Evolutionary conservation across 2,888 invertebrate species (phyloP).

Genomic region (Pyrrhosoma nymphula): DNA sequence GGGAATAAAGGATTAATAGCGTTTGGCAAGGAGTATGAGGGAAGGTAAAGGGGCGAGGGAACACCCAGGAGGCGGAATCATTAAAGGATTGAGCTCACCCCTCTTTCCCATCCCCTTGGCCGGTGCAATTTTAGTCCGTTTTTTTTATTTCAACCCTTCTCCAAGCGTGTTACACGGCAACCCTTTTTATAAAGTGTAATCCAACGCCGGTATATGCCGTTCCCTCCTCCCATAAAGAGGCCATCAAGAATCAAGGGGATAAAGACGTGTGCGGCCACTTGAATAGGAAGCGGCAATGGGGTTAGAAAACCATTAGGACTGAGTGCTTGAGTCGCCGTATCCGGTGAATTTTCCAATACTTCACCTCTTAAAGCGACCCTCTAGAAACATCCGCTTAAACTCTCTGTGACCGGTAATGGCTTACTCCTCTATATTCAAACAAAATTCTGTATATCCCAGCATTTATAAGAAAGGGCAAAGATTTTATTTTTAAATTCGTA

Average conservation of each 20-base stretch:
- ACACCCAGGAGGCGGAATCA: conserved; percentile 30
- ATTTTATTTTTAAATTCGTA: too few relatives aligned
- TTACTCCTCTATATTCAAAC: too few relatives aligned
- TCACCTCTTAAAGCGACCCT: background rate
- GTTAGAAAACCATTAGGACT: background rate
- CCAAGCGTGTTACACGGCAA: conserved; percentile 15
- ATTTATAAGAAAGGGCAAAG: too few relatives aligned
- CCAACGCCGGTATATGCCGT: background rate
- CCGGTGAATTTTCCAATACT: background rate
- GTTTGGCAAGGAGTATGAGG: conserved; percentile 9
- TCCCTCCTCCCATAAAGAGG: background rate
- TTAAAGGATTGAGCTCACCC: conserved; percentile 11
- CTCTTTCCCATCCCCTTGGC: background rate
- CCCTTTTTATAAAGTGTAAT: conserved; percentile 36
- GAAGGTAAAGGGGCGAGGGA: background rate
- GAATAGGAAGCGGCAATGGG: background rate
- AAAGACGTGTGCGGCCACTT: background rate
- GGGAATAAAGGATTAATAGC: conserved; percentile 16
- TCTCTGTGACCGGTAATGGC: background rate
- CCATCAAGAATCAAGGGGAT: conserved; percentile 1
- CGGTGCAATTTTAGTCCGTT: background rate
- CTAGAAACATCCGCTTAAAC: background rate
- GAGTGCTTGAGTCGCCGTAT: background rate
- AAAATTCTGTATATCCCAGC: too few relatives aligned
- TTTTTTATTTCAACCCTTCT: background rate